Percentiles rank a stretch among this genome's conserved stretches.
These are phyloP conservation scores for Elgaria multicarinata DNA, from an alignment of 2,113 vertebrate species.

Conservation along the genomic window DNA sequence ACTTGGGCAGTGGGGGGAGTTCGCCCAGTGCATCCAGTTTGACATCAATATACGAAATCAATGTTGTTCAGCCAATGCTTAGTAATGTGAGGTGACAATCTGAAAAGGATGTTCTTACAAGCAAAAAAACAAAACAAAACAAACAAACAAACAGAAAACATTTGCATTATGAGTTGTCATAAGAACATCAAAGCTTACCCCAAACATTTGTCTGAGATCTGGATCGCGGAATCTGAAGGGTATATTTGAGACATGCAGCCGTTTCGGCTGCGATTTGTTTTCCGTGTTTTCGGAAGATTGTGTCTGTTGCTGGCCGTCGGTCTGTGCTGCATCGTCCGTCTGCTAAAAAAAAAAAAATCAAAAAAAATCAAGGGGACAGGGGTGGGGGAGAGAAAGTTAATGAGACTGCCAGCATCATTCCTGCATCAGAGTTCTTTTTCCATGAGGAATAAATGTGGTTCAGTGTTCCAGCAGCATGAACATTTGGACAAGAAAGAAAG, in stretches of 20 bases:
- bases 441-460: not conserved
- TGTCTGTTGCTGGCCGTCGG: constrained; percentile 90
- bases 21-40: not conserved
- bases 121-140: too few species aligned
- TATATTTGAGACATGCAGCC: constrained; percentile 98
- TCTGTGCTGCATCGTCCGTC: constrained; percentile 93
- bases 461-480: not conserved
- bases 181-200: constrained; percentile 77
- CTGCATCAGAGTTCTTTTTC: not conserved
- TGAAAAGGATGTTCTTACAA: not conserved
- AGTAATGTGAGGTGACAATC: not conserved
- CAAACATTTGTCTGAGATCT: constrained; percentile 98
- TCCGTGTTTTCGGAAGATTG: constrained; percentile 92
- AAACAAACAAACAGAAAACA: constrained; percentile 10
- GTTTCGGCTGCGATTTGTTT: constrained; percentile 95
- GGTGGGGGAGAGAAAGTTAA: constrained; percentile 52
- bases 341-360: constrained; percentile 87
- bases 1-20: too few species aligned
- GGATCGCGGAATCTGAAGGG: constrained; percentile 97
- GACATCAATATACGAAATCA: not conserved
- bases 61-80: not conserved
- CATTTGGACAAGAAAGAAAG: not conserved
- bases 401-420: constrained; percentile 25
- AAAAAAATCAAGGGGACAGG: too few species aligned
- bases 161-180: not conserved